Evolutionary conservation across 2,113 vertebrate genomes (phyloP).

Genomic region (Scytalopus superciliaris): DNA sequence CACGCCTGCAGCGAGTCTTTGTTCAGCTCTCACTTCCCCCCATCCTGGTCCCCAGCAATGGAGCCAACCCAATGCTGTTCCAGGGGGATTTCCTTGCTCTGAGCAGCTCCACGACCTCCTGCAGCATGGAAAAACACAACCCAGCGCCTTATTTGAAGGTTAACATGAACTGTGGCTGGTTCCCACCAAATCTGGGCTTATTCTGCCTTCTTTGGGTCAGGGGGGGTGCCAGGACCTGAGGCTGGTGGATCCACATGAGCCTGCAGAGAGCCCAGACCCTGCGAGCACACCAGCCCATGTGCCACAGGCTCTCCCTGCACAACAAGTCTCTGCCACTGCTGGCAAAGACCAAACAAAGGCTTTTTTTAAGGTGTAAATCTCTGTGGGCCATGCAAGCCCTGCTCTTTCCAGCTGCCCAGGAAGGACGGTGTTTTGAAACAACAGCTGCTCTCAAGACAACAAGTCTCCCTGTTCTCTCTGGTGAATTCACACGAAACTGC

Average conservation of each 20-base stretch:
- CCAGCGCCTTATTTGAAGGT: neutral
- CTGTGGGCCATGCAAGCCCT: neutral
- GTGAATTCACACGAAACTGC: neutral
- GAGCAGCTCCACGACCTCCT: neutral
- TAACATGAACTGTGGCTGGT: neutral
- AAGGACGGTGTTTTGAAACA: neutral
- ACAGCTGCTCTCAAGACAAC: neutral
- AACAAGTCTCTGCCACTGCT: neutral
- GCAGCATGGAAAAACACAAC: neutral
- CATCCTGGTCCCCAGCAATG: neutral
- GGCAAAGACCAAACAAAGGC: neutral
- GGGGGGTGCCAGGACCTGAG: neutral
- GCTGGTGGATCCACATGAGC: rapidly evolving
- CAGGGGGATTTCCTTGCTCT: neutral
- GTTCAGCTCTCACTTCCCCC: neutral
- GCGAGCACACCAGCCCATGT: rapidly evolving
- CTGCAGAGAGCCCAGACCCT: neutral
- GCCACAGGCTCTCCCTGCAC: neutral
- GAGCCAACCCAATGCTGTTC: neutral
- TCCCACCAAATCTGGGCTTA: neutral
- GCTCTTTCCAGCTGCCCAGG: neutral
- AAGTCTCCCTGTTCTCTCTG: neutral
- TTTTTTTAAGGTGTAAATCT: neutral
- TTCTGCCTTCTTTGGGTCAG: neutral
- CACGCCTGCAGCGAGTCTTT: neutral